Percentiles rank a stretch among this genome's conserved stretches.
Conservation (phyloP, 2,113 vertebrate species). For the Xiphorhynchus elegans region DNA sequence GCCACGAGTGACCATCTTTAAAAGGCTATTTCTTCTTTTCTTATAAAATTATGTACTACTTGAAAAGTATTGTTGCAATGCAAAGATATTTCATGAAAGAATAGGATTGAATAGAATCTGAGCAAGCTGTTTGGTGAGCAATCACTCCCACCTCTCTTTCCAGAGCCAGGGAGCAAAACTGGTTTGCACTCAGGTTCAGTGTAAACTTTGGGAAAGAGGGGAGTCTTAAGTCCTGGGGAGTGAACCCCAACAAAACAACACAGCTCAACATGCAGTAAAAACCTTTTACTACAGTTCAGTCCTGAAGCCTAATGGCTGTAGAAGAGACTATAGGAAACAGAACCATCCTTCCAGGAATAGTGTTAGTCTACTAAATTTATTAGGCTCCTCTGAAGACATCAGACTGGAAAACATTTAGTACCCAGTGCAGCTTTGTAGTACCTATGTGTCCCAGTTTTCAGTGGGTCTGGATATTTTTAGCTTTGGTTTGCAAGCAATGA, state of each 20-base stretch:
- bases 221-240: not conserved
- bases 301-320: not conserved
- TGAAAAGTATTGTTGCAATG: not conserved
- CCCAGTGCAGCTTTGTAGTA: not conserved
- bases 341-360: not conserved
- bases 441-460: not conserved
- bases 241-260: not conserved
- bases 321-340: not conserved
- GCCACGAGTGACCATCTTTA: not conserved
- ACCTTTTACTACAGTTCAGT: fast-evolving
- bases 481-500: not conserved
- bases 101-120: not conserved
- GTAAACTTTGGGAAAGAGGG: not conserved
- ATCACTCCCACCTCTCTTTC: not conserved
- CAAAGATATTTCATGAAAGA: not conserved
- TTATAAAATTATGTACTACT: not conserved
- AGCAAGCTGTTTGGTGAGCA: not conserved
- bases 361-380: not conserved
- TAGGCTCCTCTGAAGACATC: not conserved
- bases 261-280: not conserved
- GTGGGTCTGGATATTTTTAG: not conserved
- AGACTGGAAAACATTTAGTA: not conserved
- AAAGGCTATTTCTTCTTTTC: not conserved
- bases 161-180: not conserved
- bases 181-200: not conserved